A percentile compares a stretch with the other conserved stretches of the same genome.
Conservation (phyloP, 2,797 vertebrate genomes). For the Scleropages formosus region DNA sequence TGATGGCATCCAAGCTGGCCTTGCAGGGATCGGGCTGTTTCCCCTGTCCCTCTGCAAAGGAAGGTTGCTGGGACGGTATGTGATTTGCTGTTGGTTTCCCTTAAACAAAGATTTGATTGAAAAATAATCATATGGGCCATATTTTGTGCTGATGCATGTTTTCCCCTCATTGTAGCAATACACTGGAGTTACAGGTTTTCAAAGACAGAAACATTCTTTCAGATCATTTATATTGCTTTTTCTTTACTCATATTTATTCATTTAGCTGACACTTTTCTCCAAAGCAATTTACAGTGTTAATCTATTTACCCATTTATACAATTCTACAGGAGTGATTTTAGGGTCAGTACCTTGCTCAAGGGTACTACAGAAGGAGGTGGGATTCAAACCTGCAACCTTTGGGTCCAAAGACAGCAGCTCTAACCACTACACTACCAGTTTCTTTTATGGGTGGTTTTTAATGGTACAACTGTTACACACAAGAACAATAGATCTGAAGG, state of each 20-base stretch:
- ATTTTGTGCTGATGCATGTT: not conserved
- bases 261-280: not conserved
- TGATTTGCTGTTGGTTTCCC: conserved; percentile 52
- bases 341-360: too few relatives aligned
- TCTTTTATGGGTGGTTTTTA: too few relatives aligned
- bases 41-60: conserved; percentile 37
- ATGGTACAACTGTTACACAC: too few relatives aligned
- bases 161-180: not conserved
- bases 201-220: not conserved
- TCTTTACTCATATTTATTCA: not conserved
- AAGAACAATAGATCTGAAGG: not conserved
- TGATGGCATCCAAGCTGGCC: conserved; percentile 69
- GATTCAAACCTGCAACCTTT: too few relatives aligned
- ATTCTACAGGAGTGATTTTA: too few relatives aligned
- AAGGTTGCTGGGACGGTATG: conserved; percentile 31
- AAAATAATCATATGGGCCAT: not conserved
- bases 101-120: conserved; percentile 34
- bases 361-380: too few relatives aligned
- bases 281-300: too few relatives aligned
- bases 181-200: not conserved
- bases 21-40: conserved; percentile 67
- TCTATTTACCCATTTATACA: too few relatives aligned
- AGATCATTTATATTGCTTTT: not conserved
- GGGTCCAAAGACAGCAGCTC: too few relatives aligned
- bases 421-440: too few relatives aligned